These are phyloP conservation scores for Caenorhabditis latens DNA, from an alignment of 1,140 invertebrate genomes.

Conservation along the genomic window DNA sequence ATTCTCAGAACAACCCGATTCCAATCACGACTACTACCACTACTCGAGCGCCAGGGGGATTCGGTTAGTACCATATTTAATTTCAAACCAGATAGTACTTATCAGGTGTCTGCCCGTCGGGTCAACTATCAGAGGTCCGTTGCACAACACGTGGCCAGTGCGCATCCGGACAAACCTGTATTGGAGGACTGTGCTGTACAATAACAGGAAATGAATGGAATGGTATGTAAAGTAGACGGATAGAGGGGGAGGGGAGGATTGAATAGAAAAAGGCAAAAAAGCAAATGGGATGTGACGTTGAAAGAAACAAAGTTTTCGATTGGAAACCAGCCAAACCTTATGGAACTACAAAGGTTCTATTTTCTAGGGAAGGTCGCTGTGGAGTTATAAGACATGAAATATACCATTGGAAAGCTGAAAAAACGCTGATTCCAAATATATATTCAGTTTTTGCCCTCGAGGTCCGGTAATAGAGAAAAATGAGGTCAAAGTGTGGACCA, in stretches of 20 bases:
- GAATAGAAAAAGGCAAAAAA: not conserved
- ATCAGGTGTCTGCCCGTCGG: constrained; percentile 58
- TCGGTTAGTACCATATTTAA: constrained; percentile 33
- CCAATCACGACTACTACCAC: constrained; percentile 26
- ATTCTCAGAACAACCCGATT: not conserved
- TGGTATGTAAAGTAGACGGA: not conserved
- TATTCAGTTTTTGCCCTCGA: too few relatives aligned
- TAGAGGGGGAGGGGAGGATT: not conserved
- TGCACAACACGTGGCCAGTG: constrained; percentile 64
- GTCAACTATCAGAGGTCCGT: constrained; percentile 62
- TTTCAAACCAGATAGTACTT: too few relatives aligned
- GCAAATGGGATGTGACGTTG: not conserved
- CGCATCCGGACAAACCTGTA: constrained; percentile 64
- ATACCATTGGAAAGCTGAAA: too few relatives aligned
- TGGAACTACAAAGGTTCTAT: too few relatives aligned
- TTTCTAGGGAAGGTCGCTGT: too few relatives aligned
- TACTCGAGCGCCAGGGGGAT: constrained; percentile 31
- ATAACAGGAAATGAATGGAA: constrained; percentile 66
- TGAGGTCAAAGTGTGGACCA: too few relatives aligned
- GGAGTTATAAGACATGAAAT: too few relatives aligned
- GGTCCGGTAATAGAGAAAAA: too few relatives aligned
- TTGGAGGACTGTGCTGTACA: constrained; percentile 72
- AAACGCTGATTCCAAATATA: too few relatives aligned
- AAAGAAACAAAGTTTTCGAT: not conserved
- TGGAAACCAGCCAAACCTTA: too few relatives aligned